phyloP scores from a whole-genome alignment of 2,888 invertebrate species.

The Digitonthophagus gazella region DNA sequence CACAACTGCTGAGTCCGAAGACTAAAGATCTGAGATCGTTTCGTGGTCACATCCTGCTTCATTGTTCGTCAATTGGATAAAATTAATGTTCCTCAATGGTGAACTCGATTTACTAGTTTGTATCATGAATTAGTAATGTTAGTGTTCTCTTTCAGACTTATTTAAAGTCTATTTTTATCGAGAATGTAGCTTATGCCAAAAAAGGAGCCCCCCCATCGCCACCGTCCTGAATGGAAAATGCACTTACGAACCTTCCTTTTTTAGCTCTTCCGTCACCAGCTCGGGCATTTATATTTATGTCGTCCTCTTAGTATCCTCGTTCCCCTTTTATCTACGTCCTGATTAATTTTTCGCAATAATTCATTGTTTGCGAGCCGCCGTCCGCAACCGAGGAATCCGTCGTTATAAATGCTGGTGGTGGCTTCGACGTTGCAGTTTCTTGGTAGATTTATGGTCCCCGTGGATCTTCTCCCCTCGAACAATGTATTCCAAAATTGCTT shows the following conservation, averaged over 20 bases:
- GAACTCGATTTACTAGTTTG: not conserved
- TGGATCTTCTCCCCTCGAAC: not conserved
- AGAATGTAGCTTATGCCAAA: no score
- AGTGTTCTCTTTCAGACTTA: no score
- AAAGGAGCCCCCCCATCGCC: no score
- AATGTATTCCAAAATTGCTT: constrained; percentile 13
- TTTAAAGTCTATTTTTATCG: no score
- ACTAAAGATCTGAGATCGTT: not conserved
- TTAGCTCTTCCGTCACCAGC: not conserved
- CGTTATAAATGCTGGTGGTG: constrained; percentile 9
- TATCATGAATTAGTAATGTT: no score
- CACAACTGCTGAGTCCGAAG: not conserved
- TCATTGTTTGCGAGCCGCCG: constrained; percentile 6
- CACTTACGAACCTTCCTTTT: not conserved
- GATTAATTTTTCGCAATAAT: not conserved
- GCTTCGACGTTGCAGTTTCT: constrained; percentile 12
- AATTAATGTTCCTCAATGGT: not conserved
- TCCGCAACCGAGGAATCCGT: not conserved
- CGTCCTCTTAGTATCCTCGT: not conserved
- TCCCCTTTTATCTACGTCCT: not conserved
- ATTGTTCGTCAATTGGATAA: not conserved
- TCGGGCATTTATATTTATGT: not conserved
- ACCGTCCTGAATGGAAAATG: not conserved
- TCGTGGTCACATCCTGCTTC: not conserved
- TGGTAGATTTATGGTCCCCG: constrained; percentile 9